Conservation (phyloP, 2,797 vertebrate species). For the Sebastes alutus region DNA sequence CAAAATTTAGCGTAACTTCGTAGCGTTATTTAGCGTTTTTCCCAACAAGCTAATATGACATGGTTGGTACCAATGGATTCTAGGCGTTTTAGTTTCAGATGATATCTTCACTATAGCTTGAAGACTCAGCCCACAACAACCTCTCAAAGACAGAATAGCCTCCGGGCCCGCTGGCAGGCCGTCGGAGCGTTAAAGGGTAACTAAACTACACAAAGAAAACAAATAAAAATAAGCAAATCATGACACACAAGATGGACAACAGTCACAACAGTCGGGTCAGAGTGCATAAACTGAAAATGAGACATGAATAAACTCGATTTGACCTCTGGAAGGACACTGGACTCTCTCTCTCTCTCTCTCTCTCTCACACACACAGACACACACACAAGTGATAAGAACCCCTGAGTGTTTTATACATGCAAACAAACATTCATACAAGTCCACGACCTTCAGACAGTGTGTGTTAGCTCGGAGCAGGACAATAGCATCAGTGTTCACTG, state of each 20-base stretch:
- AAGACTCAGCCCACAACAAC: no score
- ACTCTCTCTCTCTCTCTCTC: background rate
- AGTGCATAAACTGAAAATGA: background rate
- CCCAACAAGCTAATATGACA: no score
- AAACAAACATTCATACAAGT: conserved; percentile 16
- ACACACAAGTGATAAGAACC: conserved; percentile 21
- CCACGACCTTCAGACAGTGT: conserved; percentile 10
- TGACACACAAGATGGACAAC: background rate
- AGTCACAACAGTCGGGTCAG: background rate
- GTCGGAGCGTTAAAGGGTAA: no score
- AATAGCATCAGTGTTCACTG: conserved; percentile 48
- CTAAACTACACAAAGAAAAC: background rate
- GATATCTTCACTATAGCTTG: no score
- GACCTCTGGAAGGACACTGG: conserved; percentile 30
- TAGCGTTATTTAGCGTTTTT: no score
- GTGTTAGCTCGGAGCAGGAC: conserved; percentile 12
- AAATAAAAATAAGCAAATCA: background rate
- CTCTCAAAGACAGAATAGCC: no score
- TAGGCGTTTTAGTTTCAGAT: no score
- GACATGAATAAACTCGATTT: background rate
- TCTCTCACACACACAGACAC: background rate
- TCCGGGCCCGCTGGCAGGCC: no score
- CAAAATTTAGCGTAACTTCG: no score
- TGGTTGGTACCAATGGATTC: no score
- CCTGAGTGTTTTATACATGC: background rate